Evolutionary conservation across 2,113 vertebrate genomes (phyloP).

Genomic region (Coturnix japonica): DNA sequence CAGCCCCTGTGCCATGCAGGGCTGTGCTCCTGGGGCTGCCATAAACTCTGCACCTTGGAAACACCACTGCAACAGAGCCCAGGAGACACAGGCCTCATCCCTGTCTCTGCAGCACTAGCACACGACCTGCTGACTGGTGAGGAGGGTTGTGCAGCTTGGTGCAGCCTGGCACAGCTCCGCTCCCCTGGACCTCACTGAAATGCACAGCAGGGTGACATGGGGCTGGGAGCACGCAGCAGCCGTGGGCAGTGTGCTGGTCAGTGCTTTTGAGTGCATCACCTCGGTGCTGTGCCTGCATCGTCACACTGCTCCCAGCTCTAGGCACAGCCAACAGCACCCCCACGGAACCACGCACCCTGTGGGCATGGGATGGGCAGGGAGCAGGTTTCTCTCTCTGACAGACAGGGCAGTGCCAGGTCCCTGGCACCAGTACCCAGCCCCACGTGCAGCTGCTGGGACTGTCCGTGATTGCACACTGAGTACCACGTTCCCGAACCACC

Average conservation of each 20-base stretch:
- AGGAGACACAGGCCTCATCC: background rate
- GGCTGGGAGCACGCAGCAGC: background rate
- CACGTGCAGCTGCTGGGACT: background rate
- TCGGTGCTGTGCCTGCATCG: background rate
- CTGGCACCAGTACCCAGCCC: background rate
- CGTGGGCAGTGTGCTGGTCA: background rate
- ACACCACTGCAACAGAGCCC: background rate
- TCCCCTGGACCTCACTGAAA: background rate
- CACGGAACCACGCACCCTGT: background rate
- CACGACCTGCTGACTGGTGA: background rate
- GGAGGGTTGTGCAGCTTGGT: too few relatives aligned
- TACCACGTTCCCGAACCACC: background rate
- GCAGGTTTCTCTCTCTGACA: background rate
- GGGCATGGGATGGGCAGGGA: background rate
- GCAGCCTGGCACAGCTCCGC: background rate
- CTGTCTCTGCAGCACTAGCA: background rate
- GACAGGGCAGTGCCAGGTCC: background rate
- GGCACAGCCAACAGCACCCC: background rate
- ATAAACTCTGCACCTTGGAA: background rate
- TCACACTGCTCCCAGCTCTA: background rate
- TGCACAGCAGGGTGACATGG: background rate
- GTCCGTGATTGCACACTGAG: background rate
- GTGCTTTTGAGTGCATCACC: background rate
- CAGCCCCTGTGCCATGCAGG: background rate
- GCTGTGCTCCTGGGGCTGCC: background rate